These are phyloP conservation scores for Leptoteleia sp. DNA, from an alignment of 1,140 invertebrate species.

Conservation along the genomic window DNA sequence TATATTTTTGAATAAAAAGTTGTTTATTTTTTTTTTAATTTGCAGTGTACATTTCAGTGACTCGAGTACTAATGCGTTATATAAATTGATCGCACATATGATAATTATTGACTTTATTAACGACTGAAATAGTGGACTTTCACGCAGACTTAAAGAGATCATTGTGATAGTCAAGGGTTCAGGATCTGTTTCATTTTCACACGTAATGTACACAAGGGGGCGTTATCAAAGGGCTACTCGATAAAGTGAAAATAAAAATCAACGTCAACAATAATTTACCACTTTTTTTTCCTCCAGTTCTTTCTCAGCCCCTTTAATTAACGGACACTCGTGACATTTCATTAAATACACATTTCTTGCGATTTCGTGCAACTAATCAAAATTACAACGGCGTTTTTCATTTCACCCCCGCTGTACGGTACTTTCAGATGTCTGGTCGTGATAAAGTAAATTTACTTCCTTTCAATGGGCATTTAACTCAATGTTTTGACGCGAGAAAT, in stretches of 20 bases:
- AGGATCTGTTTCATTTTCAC: constrained; percentile 4
- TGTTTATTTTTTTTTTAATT: too few relatives aligned
- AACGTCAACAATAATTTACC: background rate
- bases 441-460: constrained; percentile 30
- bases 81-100: too few relatives aligned
- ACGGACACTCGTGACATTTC: background rate
- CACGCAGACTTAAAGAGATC: background rate
- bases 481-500: constrained; percentile 15
- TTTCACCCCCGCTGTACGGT: constrained; percentile 14
- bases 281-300: too few relatives aligned
- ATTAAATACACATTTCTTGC: background rate
- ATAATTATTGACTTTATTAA: background rate
- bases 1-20: too few relatives aligned
- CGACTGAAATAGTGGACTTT: background rate
- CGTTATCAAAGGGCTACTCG: background rate
- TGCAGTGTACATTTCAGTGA: too few relatives aligned
- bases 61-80: too few relatives aligned
- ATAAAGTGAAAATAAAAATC: constrained; percentile 1
- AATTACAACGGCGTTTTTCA: constrained; percentile 11
- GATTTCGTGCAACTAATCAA: background rate
- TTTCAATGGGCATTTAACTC: constrained; percentile 13
- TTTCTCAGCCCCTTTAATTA: background rate
- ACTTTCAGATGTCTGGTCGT: constrained; percentile 24
- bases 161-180: constrained; percentile 3
- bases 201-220: constrained; percentile 4